Percentiles rank a stretch among this genome's conserved stretches.
Evolutionary conservation across 23 tunicate species (phyloP).

Genomic region (Ciona savignyi): DNA sequence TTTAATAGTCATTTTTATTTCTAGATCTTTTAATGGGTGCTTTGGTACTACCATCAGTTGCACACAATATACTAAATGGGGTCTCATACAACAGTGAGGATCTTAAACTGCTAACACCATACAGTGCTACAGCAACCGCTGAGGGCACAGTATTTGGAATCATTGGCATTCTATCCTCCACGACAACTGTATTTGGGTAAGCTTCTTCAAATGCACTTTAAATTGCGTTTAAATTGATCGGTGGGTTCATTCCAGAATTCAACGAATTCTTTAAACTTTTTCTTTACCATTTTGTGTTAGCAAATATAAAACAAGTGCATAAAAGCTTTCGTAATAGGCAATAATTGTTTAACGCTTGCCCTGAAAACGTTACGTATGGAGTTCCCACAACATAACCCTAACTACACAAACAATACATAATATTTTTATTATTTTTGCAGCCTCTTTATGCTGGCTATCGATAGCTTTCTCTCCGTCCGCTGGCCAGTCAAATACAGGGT

Average conservation of each 20-base stretch:
- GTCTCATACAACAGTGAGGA: background rate
- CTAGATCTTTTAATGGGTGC: constrained; percentile 2
- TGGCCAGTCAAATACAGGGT: constrained; percentile 88
- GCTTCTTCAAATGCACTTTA: background rate
- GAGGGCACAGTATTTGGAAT: background rate
- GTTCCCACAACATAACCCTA: too few relatives aligned
- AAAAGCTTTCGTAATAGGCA: too few relatives aligned
- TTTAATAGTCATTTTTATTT: too few relatives aligned
- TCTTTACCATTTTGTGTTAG: too few relatives aligned
- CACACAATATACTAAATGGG: constrained; percentile 2
- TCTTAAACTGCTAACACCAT: background rate
- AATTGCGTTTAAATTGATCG: background rate
- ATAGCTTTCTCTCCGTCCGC: constrained; percentile 64
- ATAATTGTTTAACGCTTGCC: too few relatives aligned
- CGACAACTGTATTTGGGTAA: background rate
- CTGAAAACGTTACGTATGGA: too few relatives aligned
- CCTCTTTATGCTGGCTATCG: constrained; percentile 61
- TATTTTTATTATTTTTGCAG: constrained; percentile 36
- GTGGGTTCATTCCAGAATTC: too few relatives aligned
- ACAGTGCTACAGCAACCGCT: background rate
- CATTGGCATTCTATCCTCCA: background rate
- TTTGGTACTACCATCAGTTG: constrained; percentile 1
- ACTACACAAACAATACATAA: too few relatives aligned
- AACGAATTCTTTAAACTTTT: too few relatives aligned
- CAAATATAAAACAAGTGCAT: background rate